Evolutionary conservation across 2,113 vertebrate species (phyloP).

Genomic region (Chionomys nivalis): DNA sequence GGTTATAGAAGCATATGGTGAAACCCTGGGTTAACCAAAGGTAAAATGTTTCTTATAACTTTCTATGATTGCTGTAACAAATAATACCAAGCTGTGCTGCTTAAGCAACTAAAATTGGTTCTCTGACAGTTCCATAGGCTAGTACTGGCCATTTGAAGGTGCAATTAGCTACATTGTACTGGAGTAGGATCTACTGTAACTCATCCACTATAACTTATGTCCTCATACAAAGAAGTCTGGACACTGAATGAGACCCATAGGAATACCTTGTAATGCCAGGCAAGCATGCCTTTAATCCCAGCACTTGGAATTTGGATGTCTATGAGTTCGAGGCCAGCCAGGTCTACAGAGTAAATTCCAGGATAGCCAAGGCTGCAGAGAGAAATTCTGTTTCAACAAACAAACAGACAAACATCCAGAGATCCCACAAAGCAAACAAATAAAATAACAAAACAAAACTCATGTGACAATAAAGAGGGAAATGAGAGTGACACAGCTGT

Average conservation of each 20-base stretch:
- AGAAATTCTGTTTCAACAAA: neutral
- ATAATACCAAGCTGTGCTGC: neutral
- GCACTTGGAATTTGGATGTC: neutral
- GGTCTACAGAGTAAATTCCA: neutral
- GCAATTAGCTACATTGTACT: neutral
- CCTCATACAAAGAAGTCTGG: neutral
- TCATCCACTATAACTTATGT: neutral
- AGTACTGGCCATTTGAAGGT: neutral
- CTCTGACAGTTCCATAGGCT: neutral
- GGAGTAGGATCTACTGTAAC: too few relatives aligned
- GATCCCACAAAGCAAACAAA: neutral
- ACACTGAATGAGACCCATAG: neutral
- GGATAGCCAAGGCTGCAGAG: neutral
- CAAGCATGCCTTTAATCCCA: neutral
- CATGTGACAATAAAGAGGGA: neutral
- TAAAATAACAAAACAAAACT: neutral
- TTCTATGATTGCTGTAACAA: neutral
- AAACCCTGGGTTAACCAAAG: conserved; percentile 1
- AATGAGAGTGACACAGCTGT: neutral
- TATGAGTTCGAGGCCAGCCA: neutral
- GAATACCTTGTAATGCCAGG: neutral
- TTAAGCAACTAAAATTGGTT: neutral
- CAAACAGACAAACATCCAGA: neutral
- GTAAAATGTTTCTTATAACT: neutral
- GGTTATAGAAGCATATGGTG: neutral